These are phyloP conservation scores for Itoplectis maculator DNA, from an alignment of 2,888 invertebrate genomes.

Conservation along the genomic window DNA sequence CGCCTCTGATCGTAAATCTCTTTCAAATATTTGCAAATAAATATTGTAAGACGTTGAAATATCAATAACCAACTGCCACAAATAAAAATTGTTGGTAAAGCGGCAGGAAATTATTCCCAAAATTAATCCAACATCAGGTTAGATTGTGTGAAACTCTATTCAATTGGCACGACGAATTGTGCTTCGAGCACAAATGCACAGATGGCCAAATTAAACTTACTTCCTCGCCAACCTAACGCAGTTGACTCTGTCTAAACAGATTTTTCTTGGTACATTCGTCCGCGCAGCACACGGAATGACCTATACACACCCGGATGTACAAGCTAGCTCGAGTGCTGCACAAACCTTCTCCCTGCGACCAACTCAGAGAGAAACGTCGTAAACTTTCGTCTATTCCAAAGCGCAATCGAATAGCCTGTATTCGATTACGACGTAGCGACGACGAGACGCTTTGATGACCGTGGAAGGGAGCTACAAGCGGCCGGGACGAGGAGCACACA, in stretches of 20 bases:
- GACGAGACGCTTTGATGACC: conserved; percentile 17
- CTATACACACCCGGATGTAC: background rate
- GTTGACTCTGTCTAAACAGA: background rate
- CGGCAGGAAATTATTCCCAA: no score
- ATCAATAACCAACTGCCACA: no score
- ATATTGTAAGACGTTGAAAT: no score
- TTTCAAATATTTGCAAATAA: no score
- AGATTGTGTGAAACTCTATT: no score
- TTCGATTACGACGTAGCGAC: conserved; percentile 17
- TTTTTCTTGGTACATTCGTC: background rate
- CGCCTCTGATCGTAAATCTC: no score
- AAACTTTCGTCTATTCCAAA: conserved; percentile 2
- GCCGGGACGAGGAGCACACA: background rate
- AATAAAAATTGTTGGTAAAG: no score
- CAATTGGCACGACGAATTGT: no score
- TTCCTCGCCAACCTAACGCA: background rate
- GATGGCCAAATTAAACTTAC: background rate
- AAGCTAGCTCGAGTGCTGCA: background rate
- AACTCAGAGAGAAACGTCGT: conserved; percentile 2
- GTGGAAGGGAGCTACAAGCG: background rate
- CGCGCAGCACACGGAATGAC: background rate
- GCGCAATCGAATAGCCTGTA: no score
- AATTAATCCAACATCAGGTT: no score
- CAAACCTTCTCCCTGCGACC: background rate
- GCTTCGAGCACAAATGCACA: no score